Evolutionary conservation across 2,797 vertebrate genomes (phyloP).

Genomic region (Onychomys leucogaster): DNA sequence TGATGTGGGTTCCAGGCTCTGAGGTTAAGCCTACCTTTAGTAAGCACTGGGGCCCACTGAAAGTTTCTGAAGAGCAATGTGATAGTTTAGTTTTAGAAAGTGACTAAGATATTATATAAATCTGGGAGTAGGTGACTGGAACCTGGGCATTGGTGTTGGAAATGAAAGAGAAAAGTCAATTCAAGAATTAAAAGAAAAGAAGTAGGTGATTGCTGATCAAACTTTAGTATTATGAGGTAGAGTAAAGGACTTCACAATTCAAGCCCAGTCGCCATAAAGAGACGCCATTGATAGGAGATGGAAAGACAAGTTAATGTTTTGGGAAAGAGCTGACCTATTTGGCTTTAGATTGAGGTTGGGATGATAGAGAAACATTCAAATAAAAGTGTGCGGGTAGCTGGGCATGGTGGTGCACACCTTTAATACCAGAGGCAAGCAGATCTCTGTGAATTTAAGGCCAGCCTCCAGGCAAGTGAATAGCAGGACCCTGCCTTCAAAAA

Average conservation of each 20-base stretch:
- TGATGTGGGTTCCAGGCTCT: not conserved
- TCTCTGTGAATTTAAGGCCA: not conserved
- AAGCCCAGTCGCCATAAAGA: not conserved
- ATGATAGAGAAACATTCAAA: not conserved
- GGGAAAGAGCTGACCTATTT: not conserved
- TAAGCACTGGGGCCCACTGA: not conserved
- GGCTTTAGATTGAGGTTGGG: constrained; percentile 26
- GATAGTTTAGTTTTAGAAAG: constrained; percentile 13
- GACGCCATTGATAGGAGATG: not conserved
- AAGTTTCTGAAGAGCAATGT: not conserved
- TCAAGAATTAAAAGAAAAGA: constrained; percentile 33
- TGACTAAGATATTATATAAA: not conserved
- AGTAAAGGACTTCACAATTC: not conserved
- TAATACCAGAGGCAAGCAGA: not conserved
- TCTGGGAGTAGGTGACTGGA: not conserved
- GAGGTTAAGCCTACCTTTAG: not conserved
- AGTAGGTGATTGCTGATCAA: not conserved
- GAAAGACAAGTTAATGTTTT: not conserved
- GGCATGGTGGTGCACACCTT: not conserved
- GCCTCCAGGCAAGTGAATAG: too few species aligned
- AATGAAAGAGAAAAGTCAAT: constrained; percentile 2
- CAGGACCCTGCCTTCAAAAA: not conserved
- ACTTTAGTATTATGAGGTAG: constrained; percentile 24
- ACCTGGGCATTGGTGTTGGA: not conserved
- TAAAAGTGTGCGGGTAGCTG: not conserved